These are phyloP conservation scores for Hoplostethus atlanticus DNA, from an alignment of 2,797 vertebrate species.

Conservation along the genomic window DNA sequence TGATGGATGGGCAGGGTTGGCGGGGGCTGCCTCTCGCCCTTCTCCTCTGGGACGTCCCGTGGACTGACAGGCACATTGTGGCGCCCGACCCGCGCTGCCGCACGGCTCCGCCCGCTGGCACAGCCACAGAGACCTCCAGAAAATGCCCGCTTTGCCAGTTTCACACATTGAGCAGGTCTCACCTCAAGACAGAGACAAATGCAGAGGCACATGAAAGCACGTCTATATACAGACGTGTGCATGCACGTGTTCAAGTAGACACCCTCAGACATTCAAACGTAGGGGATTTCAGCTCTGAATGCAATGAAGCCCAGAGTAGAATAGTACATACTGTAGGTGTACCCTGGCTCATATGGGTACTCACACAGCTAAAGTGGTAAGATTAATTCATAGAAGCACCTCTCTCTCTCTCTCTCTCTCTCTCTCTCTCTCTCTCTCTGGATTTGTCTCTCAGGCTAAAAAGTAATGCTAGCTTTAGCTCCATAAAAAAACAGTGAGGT, in stretches of 20 bases:
- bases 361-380: not conserved
- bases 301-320: not conserved
- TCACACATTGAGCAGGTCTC: conserved; percentile 20
- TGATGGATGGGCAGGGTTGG: conserved; percentile 86
- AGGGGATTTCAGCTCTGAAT: not conserved
- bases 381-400: conserved; percentile 11
- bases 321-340: not conserved
- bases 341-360: not conserved
- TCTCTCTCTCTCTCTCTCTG: not conserved
- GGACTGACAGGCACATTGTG: conserved; percentile 85
- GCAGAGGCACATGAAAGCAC: not conserved
- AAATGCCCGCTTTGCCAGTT: conserved; percentile 62
- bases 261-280: not conserved
- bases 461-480: too few species aligned
- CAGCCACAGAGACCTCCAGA: conserved; percentile 47
- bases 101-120: conserved; percentile 71
- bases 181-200: not conserved
- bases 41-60: conserved; percentile 79
- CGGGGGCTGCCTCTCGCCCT: conserved; percentile 79
- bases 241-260: not conserved
- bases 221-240: not conserved
- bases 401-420: not conserved
- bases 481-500: too few species aligned
- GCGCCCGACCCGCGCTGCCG: conserved; percentile 58
- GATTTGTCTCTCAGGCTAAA: too few species aligned